A percentile compares a stretch with the other conserved stretches of the same genome.
Conservation (phyloP, 2,113 vertebrate genomes). For the Platysternon megacephalum region DNA sequence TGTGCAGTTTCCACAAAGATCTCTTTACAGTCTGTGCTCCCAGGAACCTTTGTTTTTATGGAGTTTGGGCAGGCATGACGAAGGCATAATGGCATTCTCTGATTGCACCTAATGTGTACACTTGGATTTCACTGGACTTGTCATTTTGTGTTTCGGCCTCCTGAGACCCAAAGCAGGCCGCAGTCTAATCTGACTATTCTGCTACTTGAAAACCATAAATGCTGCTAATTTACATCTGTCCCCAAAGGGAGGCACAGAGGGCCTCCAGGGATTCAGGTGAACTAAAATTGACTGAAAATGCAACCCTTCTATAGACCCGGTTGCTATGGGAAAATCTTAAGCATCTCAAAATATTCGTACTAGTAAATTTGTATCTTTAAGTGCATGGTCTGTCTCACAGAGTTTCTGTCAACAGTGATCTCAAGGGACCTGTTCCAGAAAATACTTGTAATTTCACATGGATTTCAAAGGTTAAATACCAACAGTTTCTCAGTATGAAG, state of each 20-base stretch:
- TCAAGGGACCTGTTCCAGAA: neutral
- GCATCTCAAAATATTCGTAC: neutral
- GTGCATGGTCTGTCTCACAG: neutral
- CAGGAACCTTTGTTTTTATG: neutral
- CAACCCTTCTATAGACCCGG: neutral
- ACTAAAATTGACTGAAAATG: neutral
- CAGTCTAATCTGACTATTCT: neutral
- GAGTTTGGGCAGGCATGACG: neutral
- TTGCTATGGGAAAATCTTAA: no score
- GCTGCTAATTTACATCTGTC: neutral
- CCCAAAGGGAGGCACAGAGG: neutral
- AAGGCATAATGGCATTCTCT: neutral
- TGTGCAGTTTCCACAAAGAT: neutral
- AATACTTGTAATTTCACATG: neutral
- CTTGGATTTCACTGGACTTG: neutral
- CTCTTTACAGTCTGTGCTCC: neutral
- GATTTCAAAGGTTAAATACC: neutral
- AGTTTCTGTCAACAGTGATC: neutral
- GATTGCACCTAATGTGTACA: neutral
- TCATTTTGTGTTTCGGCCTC: neutral
- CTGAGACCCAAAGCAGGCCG: neutral
- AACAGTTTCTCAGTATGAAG: neutral
- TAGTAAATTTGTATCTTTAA: neutral
- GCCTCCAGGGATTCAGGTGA: neutral
- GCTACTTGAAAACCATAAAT: neutral